These are phyloP conservation scores for Orthonyx spaldingii DNA, from an alignment of 2,113 vertebrate species.

Conservation along the genomic window DNA sequence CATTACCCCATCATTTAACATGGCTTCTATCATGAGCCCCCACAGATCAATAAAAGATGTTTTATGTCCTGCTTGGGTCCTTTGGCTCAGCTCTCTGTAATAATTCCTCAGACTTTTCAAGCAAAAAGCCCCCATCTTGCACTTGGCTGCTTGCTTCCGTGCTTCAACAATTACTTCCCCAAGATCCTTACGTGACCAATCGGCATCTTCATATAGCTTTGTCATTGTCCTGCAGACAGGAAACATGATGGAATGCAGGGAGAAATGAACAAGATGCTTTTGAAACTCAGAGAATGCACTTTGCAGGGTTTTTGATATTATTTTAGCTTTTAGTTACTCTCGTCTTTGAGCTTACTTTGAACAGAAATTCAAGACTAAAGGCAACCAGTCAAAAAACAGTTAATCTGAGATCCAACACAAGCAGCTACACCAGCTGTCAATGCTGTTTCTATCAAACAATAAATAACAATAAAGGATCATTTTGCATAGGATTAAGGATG, in stretches of 20 bases:
- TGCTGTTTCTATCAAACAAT: background rate
- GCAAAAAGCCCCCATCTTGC: conserved; percentile 65
- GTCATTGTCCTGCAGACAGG: conserved; percentile 75
- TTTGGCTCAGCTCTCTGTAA: conserved; percentile 68
- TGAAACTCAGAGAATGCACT: background rate
- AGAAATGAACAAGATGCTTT: background rate
- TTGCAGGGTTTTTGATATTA: background rate
- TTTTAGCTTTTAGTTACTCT: background rate
- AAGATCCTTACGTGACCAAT: conserved; percentile 83
- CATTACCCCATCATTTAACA: conserved; percentile 78
- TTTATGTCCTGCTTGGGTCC: conserved; percentile 74
- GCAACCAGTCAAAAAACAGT: background rate
- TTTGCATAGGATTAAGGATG: background rate
- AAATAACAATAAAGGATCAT: background rate
- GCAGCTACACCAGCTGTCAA: background rate
- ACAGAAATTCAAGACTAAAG: background rate
- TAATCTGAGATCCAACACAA: background rate
- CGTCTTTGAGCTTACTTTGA: background rate
- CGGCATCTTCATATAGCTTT: conserved; percentile 76
- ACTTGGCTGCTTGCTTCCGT: conserved; percentile 72
- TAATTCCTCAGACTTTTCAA: conserved; percentile 73
- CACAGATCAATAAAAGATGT: conserved; percentile 81
- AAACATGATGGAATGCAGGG: background rate
- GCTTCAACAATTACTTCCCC: conserved; percentile 61
- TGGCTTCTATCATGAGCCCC: conserved; percentile 80